Evolutionary conservation across 2,888 invertebrate species (phyloP), one percentile per base, ranked within the genome.

Genomic region (Metalampra italica): DNA sequence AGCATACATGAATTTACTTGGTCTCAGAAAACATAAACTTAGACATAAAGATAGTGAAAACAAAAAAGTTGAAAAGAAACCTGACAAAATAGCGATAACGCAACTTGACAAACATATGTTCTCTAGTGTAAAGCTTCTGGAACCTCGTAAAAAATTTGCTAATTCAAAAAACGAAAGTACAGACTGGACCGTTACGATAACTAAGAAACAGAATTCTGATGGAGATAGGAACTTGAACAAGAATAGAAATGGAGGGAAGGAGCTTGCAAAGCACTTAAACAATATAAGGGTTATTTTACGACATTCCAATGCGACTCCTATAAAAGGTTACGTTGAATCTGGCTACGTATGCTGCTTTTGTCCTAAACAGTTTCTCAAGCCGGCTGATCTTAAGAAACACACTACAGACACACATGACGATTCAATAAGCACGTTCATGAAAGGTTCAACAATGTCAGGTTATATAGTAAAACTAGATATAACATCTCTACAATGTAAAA

Each of bases 271-370:
- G 14, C 43, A 43, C 9, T 8, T 9, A 13, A 3, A 32, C 9
- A 54, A 51, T 29, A 38, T 54, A 8, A 42, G 38, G 36, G 40
- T 43, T 11, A 45, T 54, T 29, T 30, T 54, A 7, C 38, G 41
- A 8, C 45, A 39, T 39, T 52, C 54, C 0, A 54, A 54, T 7
- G 50, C 43, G 7, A 48, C 69, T 0, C 69, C 67, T 0, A 60
- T 71, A 29, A 53, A 60, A 14, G 53, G 56, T 9, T 57, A 60
- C 29, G 56, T 55, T 7, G 63, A 59, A 39, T 59, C 57, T 2
- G 69, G 68, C 0, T 69, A 61, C 39, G 54, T n/a, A n/a, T 71
- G 71, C 49, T 60, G 57, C 15, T 68, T 60, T 43, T 71, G 71
- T 44, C 42, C 54, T 1, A 47, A 50, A 1, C 52, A 59, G 7